These are phyloP conservation scores for Hippocampus zosterae DNA, from an alignment of 2,113 vertebrate species.

Conservation along the genomic window DNA sequence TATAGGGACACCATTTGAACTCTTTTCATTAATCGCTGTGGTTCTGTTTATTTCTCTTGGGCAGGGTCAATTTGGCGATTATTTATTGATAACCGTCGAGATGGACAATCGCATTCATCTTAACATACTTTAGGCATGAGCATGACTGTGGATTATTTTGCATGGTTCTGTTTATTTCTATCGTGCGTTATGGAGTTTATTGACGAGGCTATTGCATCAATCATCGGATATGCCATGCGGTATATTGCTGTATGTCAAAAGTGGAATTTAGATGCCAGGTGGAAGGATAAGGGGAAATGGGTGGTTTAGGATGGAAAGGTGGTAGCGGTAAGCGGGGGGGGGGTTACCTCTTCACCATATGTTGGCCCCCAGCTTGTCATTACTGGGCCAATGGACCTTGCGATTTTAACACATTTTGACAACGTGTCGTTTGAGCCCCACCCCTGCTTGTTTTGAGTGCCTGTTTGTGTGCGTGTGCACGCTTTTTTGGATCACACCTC, in stretches of 20 bases:
- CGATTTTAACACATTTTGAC: conserved; percentile 81
- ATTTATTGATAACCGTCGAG: no score
- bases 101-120: no score
- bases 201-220: no score
- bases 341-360: conserved; percentile 67
- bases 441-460: conserved; percentile 52
- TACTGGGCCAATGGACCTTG: conserved; percentile 69
- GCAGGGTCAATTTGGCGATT: no score
- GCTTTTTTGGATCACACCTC: conserved; percentile 35
- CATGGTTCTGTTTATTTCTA: no score
- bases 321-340: background rate
- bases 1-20: no score
- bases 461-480: conserved; percentile 10
- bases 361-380: conserved; percentile 77
- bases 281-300: background rate
- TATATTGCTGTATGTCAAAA: no score
- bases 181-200: no score
- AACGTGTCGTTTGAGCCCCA: conserved; percentile 77
- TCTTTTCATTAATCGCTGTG: no score
- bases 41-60: no score
- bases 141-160: no score
- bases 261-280: background rate
- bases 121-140: no score
- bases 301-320: background rate
- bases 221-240: background rate